These are phyloP conservation scores for Syngnathus acus DNA, from an alignment of 2,797 vertebrate species.

Conservation along the genomic window DNA sequence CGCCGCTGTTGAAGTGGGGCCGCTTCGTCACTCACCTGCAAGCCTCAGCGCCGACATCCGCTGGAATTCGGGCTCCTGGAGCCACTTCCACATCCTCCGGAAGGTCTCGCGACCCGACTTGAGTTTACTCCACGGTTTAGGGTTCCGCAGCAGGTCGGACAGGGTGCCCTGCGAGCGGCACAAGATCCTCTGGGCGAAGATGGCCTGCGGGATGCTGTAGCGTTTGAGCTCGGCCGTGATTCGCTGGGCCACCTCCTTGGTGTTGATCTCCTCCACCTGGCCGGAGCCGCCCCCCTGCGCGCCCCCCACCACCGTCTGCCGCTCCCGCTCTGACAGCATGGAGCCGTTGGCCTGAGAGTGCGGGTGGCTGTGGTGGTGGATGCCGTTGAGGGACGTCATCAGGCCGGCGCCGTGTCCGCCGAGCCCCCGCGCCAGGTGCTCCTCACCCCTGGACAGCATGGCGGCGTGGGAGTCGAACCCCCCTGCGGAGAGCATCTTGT, in stretches of 20 bases:
- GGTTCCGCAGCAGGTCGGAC: slow-evolving; percentile 94
- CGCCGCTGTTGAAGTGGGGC: neutral
- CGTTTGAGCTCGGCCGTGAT: slow-evolving; percentile 96
- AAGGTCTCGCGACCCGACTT: slow-evolving; percentile 97
- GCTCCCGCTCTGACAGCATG: slow-evolving; percentile 82
- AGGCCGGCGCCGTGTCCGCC: slow-evolving; percentile 80
- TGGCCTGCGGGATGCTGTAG: slow-evolving; percentile 98
- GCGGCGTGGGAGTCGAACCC: slow-evolving; percentile 89
- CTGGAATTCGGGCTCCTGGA: slow-evolving; percentile 97
- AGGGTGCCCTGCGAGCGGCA: slow-evolving; percentile 96
- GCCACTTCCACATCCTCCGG: slow-evolving; percentile 98
- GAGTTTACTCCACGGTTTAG: slow-evolving; percentile 98
- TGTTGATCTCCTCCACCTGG: slow-evolving; percentile 96
- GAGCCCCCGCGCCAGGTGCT: slow-evolving; percentile 82
- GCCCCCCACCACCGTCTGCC: slow-evolving; percentile 72
- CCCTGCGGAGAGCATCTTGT: slow-evolving; percentile 88
- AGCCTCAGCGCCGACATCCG: slow-evolving; percentile 95
- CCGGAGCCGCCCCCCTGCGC: slow-evolving; percentile 76
- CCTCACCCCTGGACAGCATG: slow-evolving; percentile 85
- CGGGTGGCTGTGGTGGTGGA: slow-evolving; percentile 80
- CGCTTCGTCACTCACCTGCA: slow-evolving; percentile 80
- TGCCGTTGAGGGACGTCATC: slow-evolving; percentile 81
- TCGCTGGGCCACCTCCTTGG: slow-evolving; percentile 94
- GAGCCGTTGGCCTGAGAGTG: slow-evolving; percentile 78
- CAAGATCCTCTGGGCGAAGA: slow-evolving; percentile 96